Percentiles rank a stretch among this genome's conserved stretches.
Evolutionary conservation across 2,888 invertebrate species (phyloP).

Genomic region (Hypercompe scribonia): DNA sequence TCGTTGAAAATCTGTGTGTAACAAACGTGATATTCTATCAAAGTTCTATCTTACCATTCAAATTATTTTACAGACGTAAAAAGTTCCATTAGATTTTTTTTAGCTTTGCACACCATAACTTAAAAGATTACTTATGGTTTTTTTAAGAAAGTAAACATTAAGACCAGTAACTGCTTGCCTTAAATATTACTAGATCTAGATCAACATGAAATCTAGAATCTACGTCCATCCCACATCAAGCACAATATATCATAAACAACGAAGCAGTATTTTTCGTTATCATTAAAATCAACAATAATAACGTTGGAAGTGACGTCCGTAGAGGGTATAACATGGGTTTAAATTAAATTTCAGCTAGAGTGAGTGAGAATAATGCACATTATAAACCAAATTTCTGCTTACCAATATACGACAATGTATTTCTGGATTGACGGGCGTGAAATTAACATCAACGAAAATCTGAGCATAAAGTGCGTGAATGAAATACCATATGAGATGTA

Average conservation of each 20-base stretch:
- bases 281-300: not conserved
- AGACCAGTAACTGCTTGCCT: not conserved
- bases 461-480: conserved; percentile 54
- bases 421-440: conserved; percentile 67
- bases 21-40: too few species aligned
- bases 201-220: not conserved
- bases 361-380: conserved; percentile 27
- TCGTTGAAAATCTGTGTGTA: not conserved
- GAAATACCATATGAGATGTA: conserved; percentile 42
- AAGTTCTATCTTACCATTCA: not conserved
- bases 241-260: not conserved
- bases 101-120: too few species aligned
- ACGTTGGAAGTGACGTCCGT: not conserved
- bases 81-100: not conserved
- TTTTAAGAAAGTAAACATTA: not conserved
- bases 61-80: too few species aligned
- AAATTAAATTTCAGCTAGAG: conserved; percentile 34
- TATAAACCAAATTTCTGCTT: conserved; percentile 49
- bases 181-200: not conserved
- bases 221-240: not conserved
- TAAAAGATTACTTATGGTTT: not conserved
- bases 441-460: conserved; percentile 67
- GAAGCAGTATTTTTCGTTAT: not conserved
- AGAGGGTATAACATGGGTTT: conserved; percentile 12
- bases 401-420: conserved; percentile 55